phyloP scores from a whole-genome alignment of 2,113 vertebrate species.

The Gavia stellata region DNA sequence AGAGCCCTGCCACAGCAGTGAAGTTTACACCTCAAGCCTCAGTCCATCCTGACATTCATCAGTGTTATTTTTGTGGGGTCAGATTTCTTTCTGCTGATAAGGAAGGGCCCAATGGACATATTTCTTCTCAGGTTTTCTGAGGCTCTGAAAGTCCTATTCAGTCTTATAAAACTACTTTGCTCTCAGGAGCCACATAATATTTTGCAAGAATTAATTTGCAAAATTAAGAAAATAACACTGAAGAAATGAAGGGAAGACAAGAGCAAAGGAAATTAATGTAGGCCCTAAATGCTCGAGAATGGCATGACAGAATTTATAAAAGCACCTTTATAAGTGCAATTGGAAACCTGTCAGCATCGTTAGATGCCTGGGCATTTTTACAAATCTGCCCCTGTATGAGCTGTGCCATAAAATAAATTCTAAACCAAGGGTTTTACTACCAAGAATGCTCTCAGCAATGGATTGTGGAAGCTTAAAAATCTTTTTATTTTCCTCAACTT shows the following conservation, averaged over 20 bases:
- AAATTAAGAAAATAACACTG: background rate
- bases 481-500: background rate
- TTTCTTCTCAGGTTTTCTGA: background rate
- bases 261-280: background rate
- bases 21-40: background rate
- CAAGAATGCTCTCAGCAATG: background rate
- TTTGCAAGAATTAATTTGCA: background rate
- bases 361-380: background rate
- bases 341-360: background rate
- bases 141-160: background rate
- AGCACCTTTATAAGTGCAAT: background rate
- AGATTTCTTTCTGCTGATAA: background rate
- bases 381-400: background rate
- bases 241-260: background rate
- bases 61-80: background rate
- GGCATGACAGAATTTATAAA: background rate
- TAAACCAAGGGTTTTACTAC: background rate
- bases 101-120: rapidly evolving
- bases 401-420: background rate
- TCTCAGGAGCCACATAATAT: background rate
- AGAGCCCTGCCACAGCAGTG: background rate
- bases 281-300: background rate
- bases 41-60: background rate
- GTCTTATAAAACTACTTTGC: background rate
- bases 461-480: background rate